These are phyloP conservation scores for Idaea straminata DNA, from an alignment of 2,888 invertebrate genomes.

Conservation along the genomic window DNA sequence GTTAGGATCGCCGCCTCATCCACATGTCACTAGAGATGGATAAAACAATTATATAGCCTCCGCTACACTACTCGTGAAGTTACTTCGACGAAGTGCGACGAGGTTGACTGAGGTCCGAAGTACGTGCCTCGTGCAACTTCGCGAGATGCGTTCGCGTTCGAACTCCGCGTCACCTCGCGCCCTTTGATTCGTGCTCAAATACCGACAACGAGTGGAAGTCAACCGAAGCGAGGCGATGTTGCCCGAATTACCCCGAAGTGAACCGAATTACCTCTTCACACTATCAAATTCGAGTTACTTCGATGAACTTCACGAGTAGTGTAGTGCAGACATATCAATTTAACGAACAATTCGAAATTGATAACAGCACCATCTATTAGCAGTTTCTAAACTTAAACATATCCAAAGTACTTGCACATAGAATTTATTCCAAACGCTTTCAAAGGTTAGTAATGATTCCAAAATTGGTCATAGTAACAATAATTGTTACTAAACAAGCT, in stretches of 20 bases:
- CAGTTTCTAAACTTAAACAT: not conserved
- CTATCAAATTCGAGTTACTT: not conserved
- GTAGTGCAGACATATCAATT: not conserved
- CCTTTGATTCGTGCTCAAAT: no score
- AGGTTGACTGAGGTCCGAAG: no score
- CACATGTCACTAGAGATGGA: constrained; percentile 57
- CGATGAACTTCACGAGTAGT: not conserved
- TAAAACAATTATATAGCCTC: constrained; percentile 30
- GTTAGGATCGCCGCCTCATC: constrained; percentile 72
- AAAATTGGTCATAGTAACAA: no score
- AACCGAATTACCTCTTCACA: no score
- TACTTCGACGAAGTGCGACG: no score
- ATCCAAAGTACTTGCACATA: not conserved
- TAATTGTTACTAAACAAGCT: not conserved
- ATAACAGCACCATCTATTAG: not conserved
- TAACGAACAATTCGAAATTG: not conserved
- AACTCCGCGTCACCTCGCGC: no score
- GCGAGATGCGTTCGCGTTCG: no score
- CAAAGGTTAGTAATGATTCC: not conserved
- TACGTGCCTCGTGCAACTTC: no score
- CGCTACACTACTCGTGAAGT: no score
- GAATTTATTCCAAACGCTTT: not conserved
- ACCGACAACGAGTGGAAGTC: no score
- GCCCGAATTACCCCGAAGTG: no score
- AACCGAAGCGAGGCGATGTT: no score